phyloP scores from a whole-genome alignment of 2,113 vertebrate genomes.

The Mastomys coucha region DNA sequence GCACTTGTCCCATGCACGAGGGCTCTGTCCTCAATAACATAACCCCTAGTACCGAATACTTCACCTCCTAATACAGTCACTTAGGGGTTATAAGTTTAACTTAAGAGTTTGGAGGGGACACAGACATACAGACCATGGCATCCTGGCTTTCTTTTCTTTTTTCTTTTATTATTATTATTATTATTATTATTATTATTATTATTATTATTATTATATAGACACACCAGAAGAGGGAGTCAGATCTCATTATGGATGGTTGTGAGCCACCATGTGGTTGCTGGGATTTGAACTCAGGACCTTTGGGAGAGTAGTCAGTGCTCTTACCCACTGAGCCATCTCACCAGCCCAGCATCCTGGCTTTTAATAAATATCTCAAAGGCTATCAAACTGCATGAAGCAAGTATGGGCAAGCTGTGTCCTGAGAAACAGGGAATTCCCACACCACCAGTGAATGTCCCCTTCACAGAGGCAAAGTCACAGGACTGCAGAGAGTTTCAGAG shows the following conservation, averaged over 20 bases:
- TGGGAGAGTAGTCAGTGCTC: no score
- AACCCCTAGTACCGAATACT: not conserved
- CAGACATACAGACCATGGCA: not conserved
- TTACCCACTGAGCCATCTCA: no score
- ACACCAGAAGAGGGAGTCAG: no score
- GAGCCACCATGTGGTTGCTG: no score
- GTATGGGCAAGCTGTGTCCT: not conserved
- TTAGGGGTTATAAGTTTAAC: not conserved
- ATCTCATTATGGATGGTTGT: no score
- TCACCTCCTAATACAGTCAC: not conserved
- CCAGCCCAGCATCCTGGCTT: no score
- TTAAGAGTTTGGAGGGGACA: not conserved
- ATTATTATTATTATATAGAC: no score
- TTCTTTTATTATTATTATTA: no score
- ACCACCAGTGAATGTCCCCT: rapidly evolving
- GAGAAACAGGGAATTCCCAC: not conserved
- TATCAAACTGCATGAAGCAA: not conserved
- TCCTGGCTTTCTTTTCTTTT: no score
- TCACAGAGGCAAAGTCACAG: not conserved
- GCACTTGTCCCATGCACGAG: not conserved
- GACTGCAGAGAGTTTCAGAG: not conserved
- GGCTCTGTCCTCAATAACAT: not conserved
- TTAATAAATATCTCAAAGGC: not conserved
- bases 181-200: no score
- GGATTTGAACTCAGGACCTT: no score